phyloP scores from a whole-genome alignment of 2,888 invertebrate genomes.

The Lepidochitona cinerea region DNA sequence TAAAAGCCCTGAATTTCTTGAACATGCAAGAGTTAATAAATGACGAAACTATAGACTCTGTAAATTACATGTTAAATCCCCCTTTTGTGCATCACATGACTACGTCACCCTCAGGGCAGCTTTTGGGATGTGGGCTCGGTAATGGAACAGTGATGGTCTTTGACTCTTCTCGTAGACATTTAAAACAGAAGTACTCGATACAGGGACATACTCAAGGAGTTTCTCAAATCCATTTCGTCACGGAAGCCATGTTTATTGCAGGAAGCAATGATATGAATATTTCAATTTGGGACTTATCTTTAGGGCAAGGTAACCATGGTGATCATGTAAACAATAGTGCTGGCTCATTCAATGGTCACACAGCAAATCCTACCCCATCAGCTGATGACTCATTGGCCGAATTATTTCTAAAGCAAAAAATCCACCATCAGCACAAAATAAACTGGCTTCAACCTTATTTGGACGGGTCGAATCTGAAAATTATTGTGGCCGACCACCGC shows the following conservation, averaged over 20 bases:
- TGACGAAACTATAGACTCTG: constrained; percentile 40
- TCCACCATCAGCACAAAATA: constrained; percentile 55
- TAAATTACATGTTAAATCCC: constrained; percentile 64
- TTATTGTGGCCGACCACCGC: constrained; percentile 63
- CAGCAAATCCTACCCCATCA: not conserved
- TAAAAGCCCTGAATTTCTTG: constrained; percentile 56
- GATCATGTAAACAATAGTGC: not conserved
- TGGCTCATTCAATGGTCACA: constrained; percentile 24
- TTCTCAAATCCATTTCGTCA: constrained; percentile 64
- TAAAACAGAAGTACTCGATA: constrained; percentile 50
- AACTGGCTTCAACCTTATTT: constrained; percentile 63
- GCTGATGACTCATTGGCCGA: not conserved
- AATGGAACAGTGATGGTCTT: constrained; percentile 64
- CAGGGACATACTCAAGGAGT: constrained; percentile 64
- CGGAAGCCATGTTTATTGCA: constrained; percentile 48
- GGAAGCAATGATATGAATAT: constrained; percentile 64
- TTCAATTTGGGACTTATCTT: constrained; percentile 57
- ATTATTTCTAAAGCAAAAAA: constrained; percentile 13
- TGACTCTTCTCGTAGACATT: constrained; percentile 49
- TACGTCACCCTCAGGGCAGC: constrained; percentile 43
- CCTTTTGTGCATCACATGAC: constrained; percentile 64
- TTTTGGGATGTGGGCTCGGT: constrained; percentile 61
- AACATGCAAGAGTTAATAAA: constrained; percentile 63
- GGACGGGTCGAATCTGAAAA: constrained; percentile 31
- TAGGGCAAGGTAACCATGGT: constrained; percentile 32